These are phyloP conservation scores for Thalassoma bifasciatum DNA, from an alignment of 2,113 vertebrate genomes.

Conservation along the genomic window DNA sequence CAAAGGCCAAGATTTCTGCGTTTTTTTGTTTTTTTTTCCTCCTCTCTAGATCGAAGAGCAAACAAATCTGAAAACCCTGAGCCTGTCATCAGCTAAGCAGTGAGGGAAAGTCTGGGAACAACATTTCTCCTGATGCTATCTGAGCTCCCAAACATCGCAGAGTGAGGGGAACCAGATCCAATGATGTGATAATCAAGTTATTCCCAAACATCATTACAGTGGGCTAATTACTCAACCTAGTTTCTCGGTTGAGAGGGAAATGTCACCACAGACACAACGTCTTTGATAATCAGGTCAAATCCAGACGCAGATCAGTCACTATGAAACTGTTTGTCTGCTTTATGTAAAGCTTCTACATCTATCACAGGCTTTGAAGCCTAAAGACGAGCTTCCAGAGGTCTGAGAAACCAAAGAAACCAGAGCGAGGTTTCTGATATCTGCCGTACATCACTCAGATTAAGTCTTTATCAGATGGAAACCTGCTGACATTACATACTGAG, in stretches of 20 bases:
- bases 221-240: constrained; percentile 38
- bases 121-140: constrained; percentile 34
- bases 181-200: constrained; percentile 45
- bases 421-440: constrained; percentile 42
- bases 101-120: constrained; percentile 7
- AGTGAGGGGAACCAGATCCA: constrained; percentile 24
- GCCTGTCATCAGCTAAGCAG: background rate
- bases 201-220: constrained; percentile 41
- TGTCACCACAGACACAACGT: constrained; percentile 29
- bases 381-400: constrained; percentile 28
- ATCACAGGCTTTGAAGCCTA: constrained; percentile 63
- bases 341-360: constrained; percentile 64
- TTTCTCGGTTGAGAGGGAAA: constrained; percentile 13
- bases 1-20: background rate
- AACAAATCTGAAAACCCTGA: background rate
- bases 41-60: background rate
- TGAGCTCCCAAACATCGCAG: background rate
- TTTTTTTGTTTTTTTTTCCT: too few species aligned
- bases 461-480: constrained; percentile 36
- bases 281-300: constrained; percentile 55
- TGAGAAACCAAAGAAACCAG: constrained; percentile 51
- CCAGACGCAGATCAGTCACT: constrained; percentile 27
- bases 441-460: constrained; percentile 46
- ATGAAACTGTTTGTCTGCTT: constrained; percentile 33
- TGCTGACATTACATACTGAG: constrained; percentile 8